Evolutionary conservation across 37 sponge, comb jelly and placozoan species (phyloP).

Genomic region (Chondrilla cf. caribensis): DNA sequence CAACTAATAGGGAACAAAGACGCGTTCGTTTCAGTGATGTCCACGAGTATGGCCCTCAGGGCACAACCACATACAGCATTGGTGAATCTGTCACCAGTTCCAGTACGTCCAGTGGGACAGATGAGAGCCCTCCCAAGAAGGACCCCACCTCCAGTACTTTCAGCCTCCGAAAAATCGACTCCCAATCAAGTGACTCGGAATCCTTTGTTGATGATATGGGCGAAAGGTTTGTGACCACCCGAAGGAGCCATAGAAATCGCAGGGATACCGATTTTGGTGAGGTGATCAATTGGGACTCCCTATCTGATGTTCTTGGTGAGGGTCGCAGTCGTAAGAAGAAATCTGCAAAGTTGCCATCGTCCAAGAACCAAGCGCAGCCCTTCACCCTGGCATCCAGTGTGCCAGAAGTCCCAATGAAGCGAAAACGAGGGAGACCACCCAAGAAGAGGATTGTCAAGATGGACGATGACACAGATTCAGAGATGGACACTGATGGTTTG

Average conservation of each 20-base stretch:
- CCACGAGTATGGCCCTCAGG: constrained; percentile 6
- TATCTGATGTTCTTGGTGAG: background rate
- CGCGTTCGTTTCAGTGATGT: constrained; percentile 20
- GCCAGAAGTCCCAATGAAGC: background rate
- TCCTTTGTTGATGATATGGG: no score
- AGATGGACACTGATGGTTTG: no score
- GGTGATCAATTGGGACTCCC: constrained; percentile 7
- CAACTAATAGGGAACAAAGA: background rate
- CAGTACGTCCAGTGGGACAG: background rate
- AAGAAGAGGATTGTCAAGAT: background rate
- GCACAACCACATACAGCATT: constrained; percentile 8
- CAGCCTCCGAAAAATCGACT: background rate
- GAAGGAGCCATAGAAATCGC: background rate
- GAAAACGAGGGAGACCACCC: constrained; percentile 14
- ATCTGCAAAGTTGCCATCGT: no score
- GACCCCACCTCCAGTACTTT: background rate
- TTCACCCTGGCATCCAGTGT: no score
- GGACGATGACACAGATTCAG: no score
- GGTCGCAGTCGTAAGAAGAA: background rate
- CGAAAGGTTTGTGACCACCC: background rate
- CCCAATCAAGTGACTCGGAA: background rate
- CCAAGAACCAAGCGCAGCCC: no score
- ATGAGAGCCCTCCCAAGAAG: background rate
- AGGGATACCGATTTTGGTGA: background rate
- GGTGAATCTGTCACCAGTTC: background rate